phyloP scores from a whole-genome alignment of 1,140 invertebrate genomes.

The Saccostrea cuccullata region DNA sequence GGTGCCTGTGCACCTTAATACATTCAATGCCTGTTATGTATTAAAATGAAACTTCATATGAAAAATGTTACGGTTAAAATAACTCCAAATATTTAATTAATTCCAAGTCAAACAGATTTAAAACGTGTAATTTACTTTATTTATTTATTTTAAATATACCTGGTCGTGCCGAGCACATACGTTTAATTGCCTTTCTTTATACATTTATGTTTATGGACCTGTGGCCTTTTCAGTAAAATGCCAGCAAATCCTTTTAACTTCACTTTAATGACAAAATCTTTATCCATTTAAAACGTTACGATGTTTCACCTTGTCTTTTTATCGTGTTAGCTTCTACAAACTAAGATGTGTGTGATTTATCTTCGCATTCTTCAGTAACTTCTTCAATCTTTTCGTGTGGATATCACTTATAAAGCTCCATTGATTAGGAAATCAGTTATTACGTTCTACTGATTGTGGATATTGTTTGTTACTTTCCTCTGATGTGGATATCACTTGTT shows the following conservation, averaged over 20 bases:
- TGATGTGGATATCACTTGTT: too few relatives aligned
- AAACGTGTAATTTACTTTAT: background rate
- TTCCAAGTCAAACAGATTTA: background rate
- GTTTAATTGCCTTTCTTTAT: background rate
- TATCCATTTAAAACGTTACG: too few relatives aligned
- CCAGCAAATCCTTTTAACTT: background rate
- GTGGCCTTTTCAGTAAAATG: background rate
- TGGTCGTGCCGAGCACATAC: background rate
- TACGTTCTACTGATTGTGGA: too few relatives aligned
- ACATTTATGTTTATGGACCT: background rate
- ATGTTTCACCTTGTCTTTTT: too few relatives aligned
- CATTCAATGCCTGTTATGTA: background rate
- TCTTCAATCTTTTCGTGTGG: too few relatives aligned
- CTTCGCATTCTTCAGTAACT: too few relatives aligned
- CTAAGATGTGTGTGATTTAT: too few relatives aligned
- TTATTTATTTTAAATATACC: background rate
- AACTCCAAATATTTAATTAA: background rate
- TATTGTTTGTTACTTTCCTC: too few relatives aligned
- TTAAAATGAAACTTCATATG: background rate
- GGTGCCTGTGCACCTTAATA: background rate
- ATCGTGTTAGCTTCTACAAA: too few relatives aligned
- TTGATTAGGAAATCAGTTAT: too few relatives aligned
- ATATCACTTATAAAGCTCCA: too few relatives aligned
- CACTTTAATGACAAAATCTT: background rate
- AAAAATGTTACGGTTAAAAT: background rate